phyloP scores from a whole-genome alignment of 1,140 invertebrate genomes.

The Stratiolaelaps scimitus region DNA sequence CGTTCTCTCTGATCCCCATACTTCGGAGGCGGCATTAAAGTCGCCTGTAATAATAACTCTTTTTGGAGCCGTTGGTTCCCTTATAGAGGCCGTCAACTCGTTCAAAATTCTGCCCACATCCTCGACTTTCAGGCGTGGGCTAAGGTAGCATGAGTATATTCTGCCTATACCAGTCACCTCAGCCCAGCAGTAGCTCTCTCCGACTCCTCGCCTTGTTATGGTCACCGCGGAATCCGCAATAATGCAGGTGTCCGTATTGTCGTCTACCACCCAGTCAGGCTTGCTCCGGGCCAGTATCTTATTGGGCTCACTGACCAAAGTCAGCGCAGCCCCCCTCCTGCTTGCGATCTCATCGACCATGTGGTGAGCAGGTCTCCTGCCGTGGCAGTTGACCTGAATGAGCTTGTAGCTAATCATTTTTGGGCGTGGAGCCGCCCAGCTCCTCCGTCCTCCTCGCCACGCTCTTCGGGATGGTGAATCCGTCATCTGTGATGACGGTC shows the following conservation, averaged over 20 bases:
- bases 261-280: too few relatives aligned
- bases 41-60: not conserved
- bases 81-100: not conserved
- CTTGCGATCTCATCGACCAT: too few relatives aligned
- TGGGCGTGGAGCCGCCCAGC: not conserved
- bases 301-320: too few relatives aligned
- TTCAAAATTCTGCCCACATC: not conserved
- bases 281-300: too few relatives aligned
- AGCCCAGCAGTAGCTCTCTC: not conserved
- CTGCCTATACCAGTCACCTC: not conserved
- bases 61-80: too few relatives aligned
- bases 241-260: too few relatives aligned
- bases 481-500: not conserved
- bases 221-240: not conserved
- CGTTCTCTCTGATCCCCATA: not conserved
- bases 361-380: too few relatives aligned
- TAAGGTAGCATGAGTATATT: not conserved
- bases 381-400: too few relatives aligned
- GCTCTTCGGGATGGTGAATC: not conserved
- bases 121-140: not conserved
- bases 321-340: too few relatives aligned
- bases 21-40: not conserved
- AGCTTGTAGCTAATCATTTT: too few relatives aligned
- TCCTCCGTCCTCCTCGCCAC: not conserved
- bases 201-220: not conserved